Percentiles rank a stretch among this genome's conserved stretches.
Evolutionary conservation across 1,140 invertebrate genomes (phyloP).

Genomic region (Drosophila erecta): DNA sequence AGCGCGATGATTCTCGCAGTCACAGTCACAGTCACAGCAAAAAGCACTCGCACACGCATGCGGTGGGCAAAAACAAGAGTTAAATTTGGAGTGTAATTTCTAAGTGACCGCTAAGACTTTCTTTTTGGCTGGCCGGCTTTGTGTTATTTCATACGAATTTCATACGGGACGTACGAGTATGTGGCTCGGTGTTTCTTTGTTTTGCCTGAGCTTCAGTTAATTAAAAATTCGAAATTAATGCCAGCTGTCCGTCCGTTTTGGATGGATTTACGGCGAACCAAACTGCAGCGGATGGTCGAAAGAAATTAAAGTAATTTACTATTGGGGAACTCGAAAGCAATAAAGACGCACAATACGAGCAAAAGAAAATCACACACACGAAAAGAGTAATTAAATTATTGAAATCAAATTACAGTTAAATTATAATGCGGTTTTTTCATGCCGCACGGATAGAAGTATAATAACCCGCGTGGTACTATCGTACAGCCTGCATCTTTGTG

Average conservation of each 20-base stretch:
- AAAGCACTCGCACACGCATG: not conserved
- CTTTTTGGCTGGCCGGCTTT: conserved; percentile 54
- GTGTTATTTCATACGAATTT: conserved; percentile 32
- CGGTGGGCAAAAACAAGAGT: conserved; percentile 55
- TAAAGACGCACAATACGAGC: conserved; percentile 24
- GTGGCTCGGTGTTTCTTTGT: conserved; percentile 29
- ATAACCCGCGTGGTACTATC: conserved; percentile 26
- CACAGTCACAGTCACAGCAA: conserved; percentile 4
- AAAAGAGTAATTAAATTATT: conserved; percentile 79
- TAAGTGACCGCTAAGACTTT: conserved; percentile 62
- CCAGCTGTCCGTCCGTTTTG: conserved; percentile 2
- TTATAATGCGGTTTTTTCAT: conserved; percentile 40
- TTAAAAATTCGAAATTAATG: conserved; percentile 80
- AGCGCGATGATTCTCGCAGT: conserved; percentile 16
- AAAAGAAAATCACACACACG: conserved; percentile 23
- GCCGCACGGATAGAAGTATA: not conserved
- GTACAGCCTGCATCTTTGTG: conserved; percentile 35
- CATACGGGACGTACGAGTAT: not conserved
- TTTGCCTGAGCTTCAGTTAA: conserved; percentile 49
- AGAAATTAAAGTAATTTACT: conserved; percentile 56
- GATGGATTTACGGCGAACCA: conserved; percentile 23
- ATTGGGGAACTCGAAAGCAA: conserved; percentile 9
- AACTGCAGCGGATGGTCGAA: conserved; percentile 19
- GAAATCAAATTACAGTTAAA: conserved; percentile 82
- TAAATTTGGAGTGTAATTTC: conserved; percentile 52